Conservation (phyloP, 2,113 vertebrate species). For the Oreochromis aureus region DNA sequence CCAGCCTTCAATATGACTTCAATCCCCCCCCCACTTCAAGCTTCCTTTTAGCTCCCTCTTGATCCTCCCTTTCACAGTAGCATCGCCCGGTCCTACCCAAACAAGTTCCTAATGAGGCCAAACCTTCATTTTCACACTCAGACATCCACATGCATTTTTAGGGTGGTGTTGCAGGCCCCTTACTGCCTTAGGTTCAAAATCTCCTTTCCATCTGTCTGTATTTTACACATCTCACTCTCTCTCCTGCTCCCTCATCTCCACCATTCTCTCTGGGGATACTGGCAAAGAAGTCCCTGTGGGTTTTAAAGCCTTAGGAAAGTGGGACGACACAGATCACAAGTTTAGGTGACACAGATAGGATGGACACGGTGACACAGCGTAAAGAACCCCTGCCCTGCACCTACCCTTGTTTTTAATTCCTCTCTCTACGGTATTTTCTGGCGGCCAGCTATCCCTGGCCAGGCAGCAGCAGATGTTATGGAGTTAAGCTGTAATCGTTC, state of each 20-base stretch:
- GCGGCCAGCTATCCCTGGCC: not conserved
- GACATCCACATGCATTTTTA: not conserved
- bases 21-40: slow-evolving; percentile 36
- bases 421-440: slow-evolving; percentile 1
- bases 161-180: not conserved
- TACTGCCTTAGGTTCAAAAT: slow-evolving; percentile 12
- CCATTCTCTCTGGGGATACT: not conserved
- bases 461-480: slow-evolving; percentile 54
- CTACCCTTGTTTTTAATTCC: slow-evolving; percentile 25
- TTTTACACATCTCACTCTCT: not conserved
- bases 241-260: not conserved
- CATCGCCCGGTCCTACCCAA: slow-evolving; percentile 2
- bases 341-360: slow-evolving; percentile 21
- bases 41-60: slow-evolving; percentile 50
- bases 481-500: slow-evolving; percentile 57
- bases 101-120: slow-evolving; percentile 58
- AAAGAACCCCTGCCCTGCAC: not conserved
- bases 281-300: not conserved
- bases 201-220: slow-evolving; percentile 18
- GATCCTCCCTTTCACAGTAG: slow-evolving; percentile 47
- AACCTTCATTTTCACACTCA: slow-evolving; percentile 11
- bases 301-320: slow-evolving; percentile 10
- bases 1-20: slow-evolving; percentile 42
- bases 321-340: slow-evolving; percentile 1
- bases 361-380: not conserved